A percentile compares a stretch with the other conserved stretches of the same genome.
Conservation (phyloP, 2,113 vertebrate genomes). For the Crotalus helleri region DNA sequence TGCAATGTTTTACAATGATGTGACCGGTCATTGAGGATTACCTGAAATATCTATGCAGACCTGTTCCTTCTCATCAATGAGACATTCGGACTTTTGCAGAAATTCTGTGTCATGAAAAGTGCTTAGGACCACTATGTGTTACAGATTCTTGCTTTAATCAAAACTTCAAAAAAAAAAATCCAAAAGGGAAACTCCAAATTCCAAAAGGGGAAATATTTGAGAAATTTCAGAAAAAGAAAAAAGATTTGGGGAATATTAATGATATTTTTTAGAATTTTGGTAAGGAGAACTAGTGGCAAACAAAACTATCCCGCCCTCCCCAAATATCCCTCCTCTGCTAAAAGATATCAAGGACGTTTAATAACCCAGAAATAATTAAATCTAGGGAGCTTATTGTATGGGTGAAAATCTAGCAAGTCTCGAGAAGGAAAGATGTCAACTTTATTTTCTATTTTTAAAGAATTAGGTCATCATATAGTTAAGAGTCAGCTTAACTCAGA, state of each 20-base stretch:
- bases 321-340: neutral
- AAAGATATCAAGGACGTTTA: neutral
- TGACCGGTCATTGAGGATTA: neutral
- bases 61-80: neutral
- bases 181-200: neutral
- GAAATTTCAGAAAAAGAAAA: neutral
- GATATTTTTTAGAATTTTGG: neutral
- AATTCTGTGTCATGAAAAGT: neutral
- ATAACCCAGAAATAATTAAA: neutral
- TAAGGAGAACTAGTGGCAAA: neutral
- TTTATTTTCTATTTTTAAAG: neutral
- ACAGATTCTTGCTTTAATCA: neutral
- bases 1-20: neutral
- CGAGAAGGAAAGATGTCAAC: neutral
- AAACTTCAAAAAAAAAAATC: neutral
- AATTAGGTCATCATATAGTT: neutral
- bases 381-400: neutral
- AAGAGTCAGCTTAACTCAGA: neutral
- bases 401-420: neutral
- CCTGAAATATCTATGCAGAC: neutral
- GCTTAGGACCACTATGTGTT: neutral
- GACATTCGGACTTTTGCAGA: neutral
- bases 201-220: neutral
- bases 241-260: neutral
- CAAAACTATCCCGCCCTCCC: neutral